phyloP scores from a whole-genome alignment of 2,797 vertebrate species.

The Phaenicophaeus curvirostris region DNA sequence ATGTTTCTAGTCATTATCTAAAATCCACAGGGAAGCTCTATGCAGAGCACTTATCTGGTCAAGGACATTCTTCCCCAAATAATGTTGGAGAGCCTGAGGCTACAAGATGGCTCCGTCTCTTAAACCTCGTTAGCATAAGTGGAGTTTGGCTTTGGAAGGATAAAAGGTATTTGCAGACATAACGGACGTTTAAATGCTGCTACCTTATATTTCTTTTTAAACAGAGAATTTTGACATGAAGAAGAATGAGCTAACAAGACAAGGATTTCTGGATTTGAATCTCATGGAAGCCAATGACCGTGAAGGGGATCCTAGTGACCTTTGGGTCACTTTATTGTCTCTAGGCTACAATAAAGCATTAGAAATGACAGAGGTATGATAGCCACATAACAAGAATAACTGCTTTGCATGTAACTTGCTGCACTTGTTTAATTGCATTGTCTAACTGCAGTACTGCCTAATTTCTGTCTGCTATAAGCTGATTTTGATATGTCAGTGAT shows the following conservation, averaged over 20 bases:
- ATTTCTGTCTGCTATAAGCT: not conserved
- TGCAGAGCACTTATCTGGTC: not conserved
- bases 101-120: not conserved
- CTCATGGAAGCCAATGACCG: conserved; percentile 92
- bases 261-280: conserved; percentile 94
- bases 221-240: conserved; percentile 95
- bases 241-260: conserved; percentile 89
- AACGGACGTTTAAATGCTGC: not conserved
- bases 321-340: conserved; percentile 90
- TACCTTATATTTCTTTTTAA: not conserved
- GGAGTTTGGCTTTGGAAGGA: not conserved
- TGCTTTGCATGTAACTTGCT: not conserved
- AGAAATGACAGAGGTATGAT: conserved; percentile 86
- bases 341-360: conserved; percentile 91
- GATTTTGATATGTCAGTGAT: not conserved
- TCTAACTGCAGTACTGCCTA: not conserved
- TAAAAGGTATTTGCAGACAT: not conserved
- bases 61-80: not conserved
- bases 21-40: not conserved
- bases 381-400: not conserved
- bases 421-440: not conserved
- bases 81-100: not conserved
- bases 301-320: conserved; percentile 87
- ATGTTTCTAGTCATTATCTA: not conserved
- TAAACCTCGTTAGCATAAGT: not conserved